Conservation (phyloP, 2,888 invertebrate genomes). For the Aporophyla lueneburgensis region DNA sequence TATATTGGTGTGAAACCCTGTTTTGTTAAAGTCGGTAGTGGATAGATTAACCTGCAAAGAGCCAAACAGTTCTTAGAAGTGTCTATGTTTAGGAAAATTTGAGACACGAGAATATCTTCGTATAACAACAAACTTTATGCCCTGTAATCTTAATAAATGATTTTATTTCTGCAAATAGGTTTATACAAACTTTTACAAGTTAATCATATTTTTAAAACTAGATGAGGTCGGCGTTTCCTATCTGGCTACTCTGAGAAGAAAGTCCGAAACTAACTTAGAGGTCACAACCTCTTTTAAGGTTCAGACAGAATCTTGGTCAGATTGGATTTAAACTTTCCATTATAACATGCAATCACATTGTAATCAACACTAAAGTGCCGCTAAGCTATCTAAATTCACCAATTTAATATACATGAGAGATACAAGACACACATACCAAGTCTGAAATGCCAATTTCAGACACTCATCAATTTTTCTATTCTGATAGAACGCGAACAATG, state of each 20-base stretch:
- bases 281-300: too few species aligned
- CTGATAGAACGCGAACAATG: conserved; percentile 92
- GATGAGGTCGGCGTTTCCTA: too few species aligned
- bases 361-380: neutral
- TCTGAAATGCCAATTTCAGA: conserved; percentile 75
- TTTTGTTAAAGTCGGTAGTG: conserved; percentile 71
- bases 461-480: conserved; percentile 85
- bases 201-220: too few species aligned
- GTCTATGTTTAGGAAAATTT: neutral
- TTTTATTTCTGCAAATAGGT: too few species aligned
- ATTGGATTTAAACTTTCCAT: neutral
- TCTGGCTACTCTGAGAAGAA: too few species aligned
- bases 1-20: conserved; percentile 90
- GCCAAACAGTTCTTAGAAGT: neutral
- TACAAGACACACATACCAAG: conserved; percentile 76
- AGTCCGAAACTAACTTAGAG: too few species aligned
- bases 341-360: neutral
- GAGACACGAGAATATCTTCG: neutral
- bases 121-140: neutral
- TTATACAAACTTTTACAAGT: too few species aligned
- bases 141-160: neutral
- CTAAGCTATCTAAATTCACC: neutral
- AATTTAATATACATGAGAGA: neutral
- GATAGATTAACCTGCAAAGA: conserved; percentile 77
- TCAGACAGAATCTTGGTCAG: too few species aligned